phyloP scores from a whole-genome alignment of 2,797 vertebrate species.

The Acipenser transmontanus region DNA sequence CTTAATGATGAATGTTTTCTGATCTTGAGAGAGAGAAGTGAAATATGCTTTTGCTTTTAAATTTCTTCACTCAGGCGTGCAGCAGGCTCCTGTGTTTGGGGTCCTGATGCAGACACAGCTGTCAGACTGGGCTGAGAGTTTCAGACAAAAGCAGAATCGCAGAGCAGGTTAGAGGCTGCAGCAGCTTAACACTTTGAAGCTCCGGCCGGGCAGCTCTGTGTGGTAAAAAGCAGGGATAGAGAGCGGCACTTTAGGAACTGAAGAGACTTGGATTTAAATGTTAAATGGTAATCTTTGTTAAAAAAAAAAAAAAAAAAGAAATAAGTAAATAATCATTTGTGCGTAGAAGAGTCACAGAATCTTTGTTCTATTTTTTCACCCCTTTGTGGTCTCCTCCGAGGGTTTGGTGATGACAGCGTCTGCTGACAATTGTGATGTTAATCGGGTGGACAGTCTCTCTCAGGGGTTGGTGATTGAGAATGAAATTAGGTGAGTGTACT shows the following conservation, averaged over 20 bases:
- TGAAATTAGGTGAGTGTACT: not conserved
- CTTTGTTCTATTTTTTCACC: not conserved
- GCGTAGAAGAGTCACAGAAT: not conserved
- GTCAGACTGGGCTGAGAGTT: conserved; percentile 1
- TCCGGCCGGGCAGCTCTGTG: not conserved
- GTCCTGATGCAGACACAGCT: conserved; percentile 1
- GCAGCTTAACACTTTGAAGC: not conserved
- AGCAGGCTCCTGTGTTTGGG: not conserved
- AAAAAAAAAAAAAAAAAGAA: not conserved
- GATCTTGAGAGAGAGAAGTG: too few species aligned
- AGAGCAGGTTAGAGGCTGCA: not conserved
- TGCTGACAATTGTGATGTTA: conserved; percentile 2
- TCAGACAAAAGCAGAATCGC: not conserved
- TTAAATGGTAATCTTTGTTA: too few species aligned
- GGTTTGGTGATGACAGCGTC: not conserved
- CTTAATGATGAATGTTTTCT: too few species aligned
- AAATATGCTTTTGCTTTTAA: not conserved
- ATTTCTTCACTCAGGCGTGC: not conserved
- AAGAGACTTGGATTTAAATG: too few species aligned
- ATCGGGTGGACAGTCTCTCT: not conserved
- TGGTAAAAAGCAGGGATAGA: not conserved
- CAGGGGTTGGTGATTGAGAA: not conserved
- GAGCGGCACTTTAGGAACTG: not conserved
- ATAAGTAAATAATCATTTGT: not conserved
- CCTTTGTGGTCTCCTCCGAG: not conserved